Percentiles rank a stretch among this genome's conserved stretches.
These are phyloP conservation scores for Epiblema foenella DNA, from an alignment of 2,888 invertebrate species.

Conservation along the genomic window DNA sequence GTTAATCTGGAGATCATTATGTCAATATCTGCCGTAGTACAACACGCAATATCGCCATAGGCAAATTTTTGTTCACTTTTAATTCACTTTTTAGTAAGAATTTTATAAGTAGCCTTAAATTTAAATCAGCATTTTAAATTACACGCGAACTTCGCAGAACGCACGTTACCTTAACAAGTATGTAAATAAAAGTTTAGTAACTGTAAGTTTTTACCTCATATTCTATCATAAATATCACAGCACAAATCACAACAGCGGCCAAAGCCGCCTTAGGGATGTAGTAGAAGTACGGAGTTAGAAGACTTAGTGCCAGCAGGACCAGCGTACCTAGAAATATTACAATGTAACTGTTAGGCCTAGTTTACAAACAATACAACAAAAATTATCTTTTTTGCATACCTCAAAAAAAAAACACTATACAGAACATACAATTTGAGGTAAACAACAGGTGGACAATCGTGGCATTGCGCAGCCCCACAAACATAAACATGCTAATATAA, in stretches of 20 bases:
- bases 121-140: too few relatives aligned
- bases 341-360: not conserved
- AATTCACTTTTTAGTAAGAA: not conserved
- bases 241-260: slow-evolving; percentile 97
- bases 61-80: not conserved
- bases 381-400: too few relatives aligned
- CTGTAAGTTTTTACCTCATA: slow-evolving; percentile 86
- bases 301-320: slow-evolving; percentile 92
- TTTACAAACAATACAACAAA: not conserved
- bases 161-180: too few relatives aligned
- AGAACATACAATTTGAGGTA: too few relatives aligned
- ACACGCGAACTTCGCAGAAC: too few relatives aligned
- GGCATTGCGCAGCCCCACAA: too few relatives aligned
- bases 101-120: too few relatives aligned
- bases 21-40: not conserved
- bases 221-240: slow-evolving; percentile 97
- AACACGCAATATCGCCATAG: not conserved
- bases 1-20: not conserved
- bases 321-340: slow-evolving; percentile 85
- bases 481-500: too few relatives aligned
- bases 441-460: too few relatives aligned
- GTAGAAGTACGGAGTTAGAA: slow-evolving; percentile 95
- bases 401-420: too few relatives aligned
- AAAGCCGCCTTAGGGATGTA: slow-evolving; percentile 95
- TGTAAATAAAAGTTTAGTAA: too few relatives aligned